Conservation (phyloP, 2,797 vertebrate genomes). For the Sphenodon punctatus region DNA sequence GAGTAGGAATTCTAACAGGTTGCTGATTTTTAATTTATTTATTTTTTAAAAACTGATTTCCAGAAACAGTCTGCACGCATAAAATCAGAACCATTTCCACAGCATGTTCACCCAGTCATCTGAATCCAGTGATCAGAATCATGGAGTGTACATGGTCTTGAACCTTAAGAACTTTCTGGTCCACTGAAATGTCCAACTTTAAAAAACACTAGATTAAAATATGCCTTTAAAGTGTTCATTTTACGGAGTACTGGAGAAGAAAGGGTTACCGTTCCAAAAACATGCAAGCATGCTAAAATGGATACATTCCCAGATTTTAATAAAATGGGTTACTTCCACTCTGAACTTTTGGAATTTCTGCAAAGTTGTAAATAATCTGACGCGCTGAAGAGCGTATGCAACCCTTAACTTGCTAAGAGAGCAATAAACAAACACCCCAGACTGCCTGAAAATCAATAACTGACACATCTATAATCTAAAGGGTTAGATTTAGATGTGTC, state of each 20-base stretch:
- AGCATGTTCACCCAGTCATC: background rate
- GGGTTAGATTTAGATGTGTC: no score
- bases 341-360: background rate
- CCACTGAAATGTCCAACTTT: accelerated
- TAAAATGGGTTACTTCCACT: slow-evolving; percentile 23
- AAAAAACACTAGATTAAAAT: background rate
- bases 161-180: background rate
- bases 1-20: no score
- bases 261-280: background rate
- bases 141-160: background rate
- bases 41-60: no score
- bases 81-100: background rate
- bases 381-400: slow-evolving; percentile 22
- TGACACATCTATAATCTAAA: no score
- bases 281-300: background rate
- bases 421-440: no score
- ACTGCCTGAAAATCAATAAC: no score
- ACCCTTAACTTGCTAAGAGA: no score
- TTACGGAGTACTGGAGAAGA: background rate
- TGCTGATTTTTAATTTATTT: slow-evolving; percentile 9
- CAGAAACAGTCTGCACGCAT: background rate
- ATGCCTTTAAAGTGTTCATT: background rate
- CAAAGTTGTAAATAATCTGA: slow-evolving; percentile 3
- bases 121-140: background rate
- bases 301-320: background rate